These are phyloP conservation scores for Sebastes trivittatus DNA, from an alignment of 2,797 vertebrate species.

Conservation along the genomic window DNA sequence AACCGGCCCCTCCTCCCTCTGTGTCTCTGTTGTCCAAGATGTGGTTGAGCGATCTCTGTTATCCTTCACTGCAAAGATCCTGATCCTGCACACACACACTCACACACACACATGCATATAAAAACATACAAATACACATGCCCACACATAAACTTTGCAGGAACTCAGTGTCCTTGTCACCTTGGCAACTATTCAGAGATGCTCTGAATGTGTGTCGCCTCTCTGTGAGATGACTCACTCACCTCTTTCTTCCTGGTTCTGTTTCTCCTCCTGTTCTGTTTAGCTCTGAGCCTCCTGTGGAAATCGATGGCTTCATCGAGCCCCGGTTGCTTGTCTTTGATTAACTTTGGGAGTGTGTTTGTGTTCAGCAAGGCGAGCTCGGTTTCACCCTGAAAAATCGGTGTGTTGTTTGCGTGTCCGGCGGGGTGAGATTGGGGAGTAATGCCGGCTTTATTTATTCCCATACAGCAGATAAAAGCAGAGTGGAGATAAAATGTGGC, in stretches of 20 bases:
- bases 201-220: slow-evolving; percentile 27
- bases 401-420: not conserved
- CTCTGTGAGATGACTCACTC: slow-evolving; percentile 42
- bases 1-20: not conserved
- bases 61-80: not conserved
- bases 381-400: not conserved
- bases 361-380: not conserved
- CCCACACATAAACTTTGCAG: not conserved
- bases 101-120: not conserved
- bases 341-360: slow-evolving; percentile 10
- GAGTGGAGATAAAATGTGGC: slow-evolving; percentile 8
- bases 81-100: not conserved
- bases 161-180: slow-evolving; percentile 53
- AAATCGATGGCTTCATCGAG: not conserved
- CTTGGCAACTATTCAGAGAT: slow-evolving; percentile 65
- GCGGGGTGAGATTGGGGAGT: not conserved
- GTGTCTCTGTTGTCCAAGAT: not conserved
- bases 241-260: not conserved
- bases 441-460: slow-evolving; percentile 21
- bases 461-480: slow-evolving; percentile 34
- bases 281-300: not conserved
- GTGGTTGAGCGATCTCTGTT: not conserved
- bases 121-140: not conserved
- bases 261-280: not conserved
- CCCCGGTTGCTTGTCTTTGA: not conserved